Evolutionary conservation across 1,140 invertebrate species (phyloP).

Genomic region (Mylabris phalerata): DNA sequence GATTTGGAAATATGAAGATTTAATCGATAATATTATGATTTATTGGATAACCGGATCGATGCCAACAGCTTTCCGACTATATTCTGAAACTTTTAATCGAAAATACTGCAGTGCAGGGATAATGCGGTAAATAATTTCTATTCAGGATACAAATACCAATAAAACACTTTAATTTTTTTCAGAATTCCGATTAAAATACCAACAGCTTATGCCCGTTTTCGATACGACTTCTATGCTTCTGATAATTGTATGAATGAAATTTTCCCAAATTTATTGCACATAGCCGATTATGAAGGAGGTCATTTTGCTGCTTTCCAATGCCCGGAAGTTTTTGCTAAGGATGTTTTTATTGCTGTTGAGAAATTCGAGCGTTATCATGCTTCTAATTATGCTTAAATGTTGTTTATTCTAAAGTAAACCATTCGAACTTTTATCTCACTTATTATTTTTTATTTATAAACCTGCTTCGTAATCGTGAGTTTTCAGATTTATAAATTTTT

Average conservation of each 20-base stretch:
- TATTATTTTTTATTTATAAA: too few species aligned
- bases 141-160: background rate
- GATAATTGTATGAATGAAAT: slow-evolving; percentile 51
- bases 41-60: slow-evolving; percentile 66
- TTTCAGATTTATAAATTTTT: background rate
- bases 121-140: slow-evolving; percentile 42
- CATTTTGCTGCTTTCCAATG: slow-evolving; percentile 79
- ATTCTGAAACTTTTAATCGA: slow-evolving; percentile 50
- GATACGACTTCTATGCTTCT: slow-evolving; percentile 51
- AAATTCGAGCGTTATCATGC: slow-evolving; percentile 10
- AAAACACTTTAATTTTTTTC: slow-evolving; percentile 30
- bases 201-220: slow-evolving; percentile 54
- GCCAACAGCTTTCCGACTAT: slow-evolving; percentile 57
- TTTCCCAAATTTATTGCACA: slow-evolving; percentile 55
- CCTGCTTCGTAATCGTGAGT: too few species aligned
- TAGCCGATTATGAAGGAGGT: slow-evolving; percentile 59
- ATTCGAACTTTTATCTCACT: too few species aligned
- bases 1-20: slow-evolving; percentile 43
- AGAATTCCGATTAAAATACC: slow-evolving; percentile 55
- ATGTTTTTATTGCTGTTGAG: slow-evolving; percentile 35
- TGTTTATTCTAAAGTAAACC: too few species aligned
- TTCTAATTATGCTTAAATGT: background rate
- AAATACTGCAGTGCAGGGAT: slow-evolving; percentile 40
- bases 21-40: slow-evolving; percentile 68
- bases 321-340: slow-evolving; percentile 59